Evolutionary conservation across 2,888 invertebrate species (phyloP).

Genomic region (Cephalotes varians): DNA sequence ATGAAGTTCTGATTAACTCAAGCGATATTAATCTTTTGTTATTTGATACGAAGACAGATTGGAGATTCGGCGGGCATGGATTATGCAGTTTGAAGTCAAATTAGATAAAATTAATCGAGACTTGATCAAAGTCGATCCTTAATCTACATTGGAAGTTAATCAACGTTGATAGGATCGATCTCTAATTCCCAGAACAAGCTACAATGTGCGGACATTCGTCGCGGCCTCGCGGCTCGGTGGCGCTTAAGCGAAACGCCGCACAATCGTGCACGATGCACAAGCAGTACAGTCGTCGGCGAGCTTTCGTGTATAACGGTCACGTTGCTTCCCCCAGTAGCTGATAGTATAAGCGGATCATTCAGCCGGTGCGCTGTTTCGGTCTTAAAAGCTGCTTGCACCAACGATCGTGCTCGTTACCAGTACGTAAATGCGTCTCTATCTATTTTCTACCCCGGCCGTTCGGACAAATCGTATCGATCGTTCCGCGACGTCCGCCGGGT

Average conservation of each 20-base stretch:
- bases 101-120: not conserved
- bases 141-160: not conserved
- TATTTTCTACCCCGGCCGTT: not conserved
- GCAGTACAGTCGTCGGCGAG: conserved; percentile 16
- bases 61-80: not conserved
- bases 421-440: not conserved
- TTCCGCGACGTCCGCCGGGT: not conserved
- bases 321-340: not conserved
- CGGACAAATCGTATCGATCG: conserved; percentile 10
- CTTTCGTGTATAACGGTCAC: conserved; percentile 13
- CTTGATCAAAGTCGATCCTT: not conserved
- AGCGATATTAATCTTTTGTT: no score
- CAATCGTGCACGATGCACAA: not conserved
- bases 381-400: not conserved
- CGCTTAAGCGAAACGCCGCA: not conserved
- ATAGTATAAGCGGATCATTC: not conserved
- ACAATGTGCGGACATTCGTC: not conserved
- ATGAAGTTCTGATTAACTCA: not conserved
- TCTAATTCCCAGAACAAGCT: not conserved
- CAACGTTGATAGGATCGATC: not conserved
- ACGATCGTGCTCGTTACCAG: not conserved
- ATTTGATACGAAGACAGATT: not conserved
- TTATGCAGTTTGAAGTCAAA: not conserved
- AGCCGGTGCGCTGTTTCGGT: not conserved
- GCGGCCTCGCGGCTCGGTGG: not conserved